phyloP scores from a whole-genome alignment of 2,888 invertebrate species.

The Eilema griseolum region DNA sequence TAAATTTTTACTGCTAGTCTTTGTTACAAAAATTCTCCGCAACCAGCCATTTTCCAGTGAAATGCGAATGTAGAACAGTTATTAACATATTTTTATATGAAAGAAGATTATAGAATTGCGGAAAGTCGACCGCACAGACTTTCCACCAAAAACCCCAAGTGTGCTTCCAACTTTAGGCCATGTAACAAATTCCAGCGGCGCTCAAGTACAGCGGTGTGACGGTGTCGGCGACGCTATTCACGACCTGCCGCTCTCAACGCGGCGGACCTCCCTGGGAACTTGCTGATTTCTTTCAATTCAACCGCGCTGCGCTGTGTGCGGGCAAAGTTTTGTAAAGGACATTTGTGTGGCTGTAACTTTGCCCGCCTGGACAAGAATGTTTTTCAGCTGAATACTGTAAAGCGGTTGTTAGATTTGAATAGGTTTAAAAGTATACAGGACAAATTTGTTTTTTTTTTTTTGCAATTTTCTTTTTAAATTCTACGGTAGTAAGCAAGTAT shows the following conservation, averaged over 20 bases:
- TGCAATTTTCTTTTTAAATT: neutral
- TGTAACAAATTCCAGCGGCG: constrained; percentile 25
- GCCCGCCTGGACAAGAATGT: constrained; percentile 23
- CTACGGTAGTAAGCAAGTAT: too few species aligned
- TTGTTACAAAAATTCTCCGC: too few species aligned
- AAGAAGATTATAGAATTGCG: too few species aligned
- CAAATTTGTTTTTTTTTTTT: neutral
- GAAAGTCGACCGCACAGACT: too few species aligned
- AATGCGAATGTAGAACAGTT: too few species aligned
- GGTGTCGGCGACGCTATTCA: constrained; percentile 38
- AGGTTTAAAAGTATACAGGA: constrained; percentile 5
- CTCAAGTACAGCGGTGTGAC: constrained; percentile 11
- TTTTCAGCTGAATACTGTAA: constrained; percentile 19
- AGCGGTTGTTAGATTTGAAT: constrained; percentile 18
- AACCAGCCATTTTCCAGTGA: too few species aligned
- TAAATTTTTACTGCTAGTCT: too few species aligned
- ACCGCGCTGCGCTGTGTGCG: constrained; percentile 10
- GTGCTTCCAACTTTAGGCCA: constrained; percentile 5
- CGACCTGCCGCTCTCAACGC: constrained; percentile 2
- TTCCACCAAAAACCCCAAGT: constrained; percentile 11
- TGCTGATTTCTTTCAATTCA: constrained; percentile 49
- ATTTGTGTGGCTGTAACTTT: constrained; percentile 28
- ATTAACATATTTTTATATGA: too few species aligned
- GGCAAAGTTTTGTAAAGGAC: constrained; percentile 40
- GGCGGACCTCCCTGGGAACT: constrained; percentile 21